These are phyloP conservation scores for Cylloceria caligata DNA, from an alignment of 2,888 invertebrate genomes.

Conservation along the genomic window DNA sequence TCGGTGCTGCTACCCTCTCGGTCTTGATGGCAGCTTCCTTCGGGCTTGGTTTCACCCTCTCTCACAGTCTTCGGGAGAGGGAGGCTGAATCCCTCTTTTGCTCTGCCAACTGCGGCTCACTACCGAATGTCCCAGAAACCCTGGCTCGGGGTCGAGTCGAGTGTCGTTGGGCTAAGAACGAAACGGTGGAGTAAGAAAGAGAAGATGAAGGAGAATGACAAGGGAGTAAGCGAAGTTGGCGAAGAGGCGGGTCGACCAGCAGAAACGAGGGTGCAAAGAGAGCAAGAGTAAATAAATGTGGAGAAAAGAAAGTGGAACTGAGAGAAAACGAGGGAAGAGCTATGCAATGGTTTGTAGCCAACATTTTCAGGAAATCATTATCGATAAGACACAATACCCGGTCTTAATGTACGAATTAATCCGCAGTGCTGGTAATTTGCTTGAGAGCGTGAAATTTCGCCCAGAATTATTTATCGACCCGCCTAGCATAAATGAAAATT, in stretches of 20 bases:
- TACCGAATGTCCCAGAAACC: conserved; percentile 79
- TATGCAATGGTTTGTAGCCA: conserved; percentile 68
- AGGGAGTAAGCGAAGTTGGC: conserved; percentile 63
- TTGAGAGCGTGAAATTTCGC: conserved; percentile 45
- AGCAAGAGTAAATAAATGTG: conserved; percentile 51
- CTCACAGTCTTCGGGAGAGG: conserved; percentile 15
- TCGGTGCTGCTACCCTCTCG: conserved; percentile 36
- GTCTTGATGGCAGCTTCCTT: conserved; percentile 58
- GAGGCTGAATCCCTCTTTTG: conserved; percentile 58
- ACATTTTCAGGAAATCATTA: conserved; percentile 75
- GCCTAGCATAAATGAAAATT: too few species aligned
- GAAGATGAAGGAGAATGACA: conserved; percentile 41
- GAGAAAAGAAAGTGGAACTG: conserved; percentile 56
- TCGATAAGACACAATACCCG: conserved; percentile 74
- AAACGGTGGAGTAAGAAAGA: conserved; percentile 38
- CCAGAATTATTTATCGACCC: conserved; percentile 6
- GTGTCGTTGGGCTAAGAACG: conserved; percentile 75
- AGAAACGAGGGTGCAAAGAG: conserved; percentile 63
- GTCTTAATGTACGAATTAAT: conserved; percentile 75
- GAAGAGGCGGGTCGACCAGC: conserved; percentile 67
- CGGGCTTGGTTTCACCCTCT: conserved; percentile 50
- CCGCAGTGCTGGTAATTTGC: conserved; percentile 69
- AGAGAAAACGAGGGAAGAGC: conserved; percentile 51
- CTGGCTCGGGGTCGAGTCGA: conserved; percentile 72
- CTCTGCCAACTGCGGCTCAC: conserved; percentile 71